phyloP scores from a whole-genome alignment of 2,113 vertebrate species.

The Apus apus region DNA sequence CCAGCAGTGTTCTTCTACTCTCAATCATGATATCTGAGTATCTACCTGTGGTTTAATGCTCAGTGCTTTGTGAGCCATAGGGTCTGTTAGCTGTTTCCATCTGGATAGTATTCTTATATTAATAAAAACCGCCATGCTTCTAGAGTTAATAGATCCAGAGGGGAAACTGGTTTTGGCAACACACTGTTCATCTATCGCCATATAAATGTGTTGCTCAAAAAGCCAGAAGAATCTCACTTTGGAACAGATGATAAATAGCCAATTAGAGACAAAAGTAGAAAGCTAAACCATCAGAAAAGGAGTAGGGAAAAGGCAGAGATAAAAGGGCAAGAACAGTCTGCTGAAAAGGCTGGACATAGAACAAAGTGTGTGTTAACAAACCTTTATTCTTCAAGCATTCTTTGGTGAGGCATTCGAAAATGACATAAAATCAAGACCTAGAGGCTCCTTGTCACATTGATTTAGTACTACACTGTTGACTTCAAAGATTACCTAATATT shows the following conservation, averaged over 20 bases:
- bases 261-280: slow-evolving; percentile 41
- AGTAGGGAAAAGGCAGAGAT: slow-evolving; percentile 15
- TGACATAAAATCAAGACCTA: slow-evolving; percentile 8
- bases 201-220: slow-evolving; percentile 29
- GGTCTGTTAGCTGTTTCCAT: neutral
- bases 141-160: neutral
- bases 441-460: neutral
- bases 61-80: neutral
- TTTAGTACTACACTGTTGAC: neutral
- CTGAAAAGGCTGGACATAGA: slow-evolving; percentile 27
- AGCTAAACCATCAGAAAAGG: slow-evolving; percentile 22
- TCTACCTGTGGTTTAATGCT: neutral
- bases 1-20: neutral
- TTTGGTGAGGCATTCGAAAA: neutral
- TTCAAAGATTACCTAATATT: neutral
- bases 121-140: neutral
- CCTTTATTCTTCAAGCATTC: neutral
- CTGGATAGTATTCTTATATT: neutral
- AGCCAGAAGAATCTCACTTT: neutral
- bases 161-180: neutral
- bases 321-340: slow-evolving; percentile 25
- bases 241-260: slow-evolving; percentile 1
- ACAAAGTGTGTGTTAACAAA: neutral
- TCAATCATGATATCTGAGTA: neutral
- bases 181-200: neutral